These are phyloP conservation scores for Sinocyclocheilus rhinocerous DNA, from an alignment of 2,113 vertebrate species.

Conservation along the genomic window DNA sequence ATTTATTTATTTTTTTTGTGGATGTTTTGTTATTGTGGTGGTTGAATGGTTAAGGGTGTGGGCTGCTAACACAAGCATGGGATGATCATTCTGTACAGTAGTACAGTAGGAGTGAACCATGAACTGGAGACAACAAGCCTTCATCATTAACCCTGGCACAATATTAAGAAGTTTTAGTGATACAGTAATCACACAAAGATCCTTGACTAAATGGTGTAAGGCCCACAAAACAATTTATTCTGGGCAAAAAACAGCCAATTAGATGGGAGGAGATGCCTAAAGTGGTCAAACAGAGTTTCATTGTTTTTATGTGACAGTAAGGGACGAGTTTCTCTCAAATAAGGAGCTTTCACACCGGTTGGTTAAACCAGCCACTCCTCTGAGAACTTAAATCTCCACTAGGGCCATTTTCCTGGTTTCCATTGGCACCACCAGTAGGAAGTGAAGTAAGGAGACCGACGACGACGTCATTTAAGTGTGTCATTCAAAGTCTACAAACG, in stretches of 20 bases:
- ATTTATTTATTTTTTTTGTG: background rate
- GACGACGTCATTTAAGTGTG: background rate
- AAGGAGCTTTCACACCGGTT: too few species aligned
- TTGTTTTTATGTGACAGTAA: background rate
- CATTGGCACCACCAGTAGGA: background rate
- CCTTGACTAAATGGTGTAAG: background rate
- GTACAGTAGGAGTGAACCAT: background rate
- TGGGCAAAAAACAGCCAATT: background rate
- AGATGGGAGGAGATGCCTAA: background rate
- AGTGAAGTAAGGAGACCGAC: background rate
- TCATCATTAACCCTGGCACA: background rate
- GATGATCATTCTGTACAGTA: background rate
- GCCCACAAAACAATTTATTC: background rate
- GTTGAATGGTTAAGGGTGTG: background rate
- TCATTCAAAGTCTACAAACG: background rate
- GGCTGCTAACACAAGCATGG: background rate
- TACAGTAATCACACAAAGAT: background rate
- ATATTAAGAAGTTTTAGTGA: background rate
- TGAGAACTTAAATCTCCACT: background rate
- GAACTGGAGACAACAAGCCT: background rate
- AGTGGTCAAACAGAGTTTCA: background rate
- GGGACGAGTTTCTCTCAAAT: too few species aligned
- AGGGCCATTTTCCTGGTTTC: background rate
- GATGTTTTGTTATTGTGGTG: background rate
- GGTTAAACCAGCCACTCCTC: background rate